phyloP scores from a whole-genome alignment of 2,888 invertebrate species.

The Ormyrus nitidulus region DNA sequence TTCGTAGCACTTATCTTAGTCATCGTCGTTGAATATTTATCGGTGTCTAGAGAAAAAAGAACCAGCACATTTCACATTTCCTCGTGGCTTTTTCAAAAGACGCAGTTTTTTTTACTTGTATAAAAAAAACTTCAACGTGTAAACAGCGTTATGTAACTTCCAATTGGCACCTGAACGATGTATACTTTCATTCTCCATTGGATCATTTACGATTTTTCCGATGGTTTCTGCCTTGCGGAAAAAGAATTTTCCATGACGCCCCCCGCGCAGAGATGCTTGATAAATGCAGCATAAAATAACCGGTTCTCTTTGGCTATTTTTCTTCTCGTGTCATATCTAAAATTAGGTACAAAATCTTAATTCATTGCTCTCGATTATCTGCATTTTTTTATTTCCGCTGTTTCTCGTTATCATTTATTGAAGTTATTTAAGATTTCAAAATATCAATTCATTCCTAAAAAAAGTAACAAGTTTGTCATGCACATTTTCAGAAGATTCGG shows the following conservation, averaged over 20 bases:
- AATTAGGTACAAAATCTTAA: slow-evolving; percentile 14
- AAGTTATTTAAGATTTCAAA: no score
- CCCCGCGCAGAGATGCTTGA: background rate
- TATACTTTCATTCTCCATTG: slow-evolving; percentile 16
- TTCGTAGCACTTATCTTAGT: slow-evolving; percentile 16
- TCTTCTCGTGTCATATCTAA: slow-evolving; percentile 17
- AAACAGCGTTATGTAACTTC: slow-evolving; percentile 6
- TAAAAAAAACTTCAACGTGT: background rate
- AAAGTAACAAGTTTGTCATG: no score
- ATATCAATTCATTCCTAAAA: no score
- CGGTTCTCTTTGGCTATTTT: slow-evolving; percentile 24
- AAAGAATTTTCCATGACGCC: slow-evolving; percentile 12
- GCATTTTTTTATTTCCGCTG: background rate
- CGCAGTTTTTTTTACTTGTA: background rate
- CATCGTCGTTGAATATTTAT: slow-evolving; percentile 38
- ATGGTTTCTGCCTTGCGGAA: background rate
- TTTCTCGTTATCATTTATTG: background rate
- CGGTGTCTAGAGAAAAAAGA: slow-evolving; percentile 4
- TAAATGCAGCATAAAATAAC: slow-evolving; percentile 14
- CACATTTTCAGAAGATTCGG: no score
- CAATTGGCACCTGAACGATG: background rate
- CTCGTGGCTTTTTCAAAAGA: background rate
- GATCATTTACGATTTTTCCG: slow-evolving; percentile 3
- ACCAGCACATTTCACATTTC: slow-evolving; percentile 15
- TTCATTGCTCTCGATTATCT: background rate